Percentiles rank a stretch among this genome's conserved stretches.
Conservation (phyloP, 1,140 invertebrate genomes). For the roundworm (Caenorhabditis elegans) region DNA sequence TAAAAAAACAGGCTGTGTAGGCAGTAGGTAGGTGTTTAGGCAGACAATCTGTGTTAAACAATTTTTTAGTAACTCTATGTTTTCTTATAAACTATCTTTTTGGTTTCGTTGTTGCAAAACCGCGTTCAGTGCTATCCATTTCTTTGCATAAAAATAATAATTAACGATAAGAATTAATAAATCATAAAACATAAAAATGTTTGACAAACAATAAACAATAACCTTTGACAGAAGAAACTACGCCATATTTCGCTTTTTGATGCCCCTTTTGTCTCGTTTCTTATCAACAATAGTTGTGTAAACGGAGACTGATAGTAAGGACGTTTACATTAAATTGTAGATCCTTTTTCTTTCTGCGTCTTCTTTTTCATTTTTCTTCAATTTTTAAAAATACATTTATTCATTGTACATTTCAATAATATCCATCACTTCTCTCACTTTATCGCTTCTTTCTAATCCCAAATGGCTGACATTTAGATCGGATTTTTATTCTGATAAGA, state of each 20-base stretch:
- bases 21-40: too few relatives aligned
- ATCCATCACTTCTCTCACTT: background rate
- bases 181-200: background rate
- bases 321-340: background rate
- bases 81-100: too few relatives aligned
- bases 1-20: too few relatives aligned
- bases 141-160: too few relatives aligned
- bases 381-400: background rate
- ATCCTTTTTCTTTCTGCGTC: background rate
- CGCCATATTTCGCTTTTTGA: background rate
- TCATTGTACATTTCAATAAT: background rate
- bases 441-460: background rate
- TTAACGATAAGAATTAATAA: too few relatives aligned
- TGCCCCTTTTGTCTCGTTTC: constrained; percentile 1
- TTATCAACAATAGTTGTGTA: background rate
- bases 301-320: background rate
- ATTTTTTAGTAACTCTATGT: too few relatives aligned
- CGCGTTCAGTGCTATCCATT: too few relatives aligned
- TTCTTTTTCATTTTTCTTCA: too few relatives aligned
- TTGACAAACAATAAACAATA: background rate
- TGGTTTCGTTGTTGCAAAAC: too few relatives aligned
- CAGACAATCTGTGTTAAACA: too few relatives aligned
- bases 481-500: background rate
- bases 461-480: background rate
- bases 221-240: background rate